Conservation (phyloP, 2,888 invertebrate genomes). For the Pristionchus mayeri region DNA sequence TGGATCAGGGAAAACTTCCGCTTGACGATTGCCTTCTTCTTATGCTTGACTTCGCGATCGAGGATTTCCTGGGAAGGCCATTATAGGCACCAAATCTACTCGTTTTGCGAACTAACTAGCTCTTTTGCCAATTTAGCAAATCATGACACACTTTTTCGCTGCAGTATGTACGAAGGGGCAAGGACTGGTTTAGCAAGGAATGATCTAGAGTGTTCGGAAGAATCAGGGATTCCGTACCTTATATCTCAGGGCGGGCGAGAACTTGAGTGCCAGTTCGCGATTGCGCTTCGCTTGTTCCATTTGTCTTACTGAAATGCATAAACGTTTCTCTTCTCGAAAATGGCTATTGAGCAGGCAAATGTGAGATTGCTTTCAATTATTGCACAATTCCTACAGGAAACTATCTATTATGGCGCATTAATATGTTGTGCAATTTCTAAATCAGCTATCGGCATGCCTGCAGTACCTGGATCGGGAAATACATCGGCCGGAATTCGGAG, state of each 20-base stretch:
- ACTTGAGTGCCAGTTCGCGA: not conserved
- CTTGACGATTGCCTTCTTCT: not conserved
- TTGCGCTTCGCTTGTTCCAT: not conserved
- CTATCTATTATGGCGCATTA: too few species aligned
- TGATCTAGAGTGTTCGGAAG: too few species aligned
- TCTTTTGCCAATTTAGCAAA: too few species aligned
- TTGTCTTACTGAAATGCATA: not conserved
- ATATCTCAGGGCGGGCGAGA: not conserved
- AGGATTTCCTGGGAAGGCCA: not conserved
- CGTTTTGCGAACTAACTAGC: too few species aligned
- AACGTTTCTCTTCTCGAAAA: too few species aligned
- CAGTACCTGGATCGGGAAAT: conserved; percentile 13
- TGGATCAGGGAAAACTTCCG: conserved; percentile 31
- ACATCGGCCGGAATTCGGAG: conserved; percentile 8
- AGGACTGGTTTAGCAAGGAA: too few species aligned
- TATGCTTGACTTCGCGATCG: not conserved
- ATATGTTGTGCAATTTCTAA: too few species aligned
- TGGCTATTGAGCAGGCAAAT: not conserved
- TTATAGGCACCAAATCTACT: too few species aligned
- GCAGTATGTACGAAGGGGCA: too few species aligned
- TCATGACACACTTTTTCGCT: too few species aligned
- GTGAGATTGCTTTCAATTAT: not conserved
- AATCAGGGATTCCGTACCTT: not conserved
- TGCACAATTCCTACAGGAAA: too few species aligned
- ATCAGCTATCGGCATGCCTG: too few species aligned